Base-by-base conservation (phyloP, 2,888 invertebrate genomes). In the Eumerus sabulonum region DNA sequence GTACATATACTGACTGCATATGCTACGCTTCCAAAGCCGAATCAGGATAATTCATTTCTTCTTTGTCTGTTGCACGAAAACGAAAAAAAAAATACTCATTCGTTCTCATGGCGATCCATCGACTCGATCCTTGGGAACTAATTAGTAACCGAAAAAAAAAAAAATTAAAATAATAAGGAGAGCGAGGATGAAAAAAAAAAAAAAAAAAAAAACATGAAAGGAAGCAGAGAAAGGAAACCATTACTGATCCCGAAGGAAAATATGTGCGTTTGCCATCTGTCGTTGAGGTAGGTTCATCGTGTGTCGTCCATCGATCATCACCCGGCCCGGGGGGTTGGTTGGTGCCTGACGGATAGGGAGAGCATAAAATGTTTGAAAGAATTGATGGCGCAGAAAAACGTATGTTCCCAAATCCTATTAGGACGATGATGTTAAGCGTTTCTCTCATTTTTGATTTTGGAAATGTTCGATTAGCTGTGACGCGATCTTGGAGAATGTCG, bases 11-110 rank as follows among this genome's bases (percentile, higher is more conserved):
- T n/a, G n/a, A 72, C 40, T 70, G 59, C 57, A 48, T 53, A 53
- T 66, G 76, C 44, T 18, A 36, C 40, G 44, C 2, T 27, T 27
- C 67, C 56, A 77, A 72, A 72, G 63, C 63, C 79, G 74, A 68
- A 74, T 79, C 79, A 79, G 79, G 79, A 79, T 70, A 70, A 74
- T 74, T 63, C 63, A 70, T 79, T 76, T 62, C 64, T 45, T 60
- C 56, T 66, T 60, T 11, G 11, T 3, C n/a, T 50, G n/a, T 50
- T 50, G 38, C 18, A 35, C 14, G 72, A n/a, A n/a, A n/a, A n/a
- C n/a, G n/a, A n/a, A n/a, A n/a, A n/a, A 36, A 9, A 11, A 36
- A 36, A 5, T 11, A 36, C 36, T 5, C 36, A 36, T 11, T 56
- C 60, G 50, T 51, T 53, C 27, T 27, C 27, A 27, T 27, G 27